These are phyloP conservation scores for Bufotes viridis DNA, from an alignment of 2,797 vertebrate genomes.

Conservation along the genomic window DNA sequence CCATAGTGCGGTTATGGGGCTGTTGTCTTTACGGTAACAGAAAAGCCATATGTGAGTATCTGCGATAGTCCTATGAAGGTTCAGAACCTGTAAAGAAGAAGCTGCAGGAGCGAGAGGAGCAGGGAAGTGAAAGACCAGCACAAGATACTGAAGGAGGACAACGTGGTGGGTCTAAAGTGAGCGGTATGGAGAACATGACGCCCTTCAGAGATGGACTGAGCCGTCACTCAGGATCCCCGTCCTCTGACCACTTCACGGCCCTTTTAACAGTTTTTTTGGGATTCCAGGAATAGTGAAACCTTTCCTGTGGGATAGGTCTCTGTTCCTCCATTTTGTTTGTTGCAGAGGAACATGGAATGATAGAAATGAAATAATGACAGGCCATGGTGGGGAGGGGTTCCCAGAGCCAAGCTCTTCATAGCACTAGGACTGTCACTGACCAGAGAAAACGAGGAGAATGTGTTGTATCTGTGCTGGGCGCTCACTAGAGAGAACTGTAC, in stretches of 20 bases:
- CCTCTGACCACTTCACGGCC: not conserved
- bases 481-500: not conserved
- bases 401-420: not conserved
- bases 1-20: not conserved
- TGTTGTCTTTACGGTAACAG: not conserved
- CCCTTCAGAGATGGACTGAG: not conserved
- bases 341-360: not conserved
- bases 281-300: no score
- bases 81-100: constrained; percentile 23
- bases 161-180: not conserved
- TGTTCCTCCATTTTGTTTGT: not conserved
- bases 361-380: not conserved
- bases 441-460: not conserved
- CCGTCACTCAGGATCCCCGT: not conserved
- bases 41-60: not conserved
- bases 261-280: no score
- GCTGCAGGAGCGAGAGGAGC: not conserved
- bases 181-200: not conserved
- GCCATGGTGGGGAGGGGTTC: not conserved
- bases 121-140: constrained; percentile 27
- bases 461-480: not conserved
- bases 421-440: not conserved
- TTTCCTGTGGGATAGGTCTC: not conserved
- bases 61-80: not conserved
- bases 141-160: constrained; percentile 8